phyloP scores from a whole-genome alignment of 1,140 invertebrate species.

The Drosophila trapezifrons region DNA sequence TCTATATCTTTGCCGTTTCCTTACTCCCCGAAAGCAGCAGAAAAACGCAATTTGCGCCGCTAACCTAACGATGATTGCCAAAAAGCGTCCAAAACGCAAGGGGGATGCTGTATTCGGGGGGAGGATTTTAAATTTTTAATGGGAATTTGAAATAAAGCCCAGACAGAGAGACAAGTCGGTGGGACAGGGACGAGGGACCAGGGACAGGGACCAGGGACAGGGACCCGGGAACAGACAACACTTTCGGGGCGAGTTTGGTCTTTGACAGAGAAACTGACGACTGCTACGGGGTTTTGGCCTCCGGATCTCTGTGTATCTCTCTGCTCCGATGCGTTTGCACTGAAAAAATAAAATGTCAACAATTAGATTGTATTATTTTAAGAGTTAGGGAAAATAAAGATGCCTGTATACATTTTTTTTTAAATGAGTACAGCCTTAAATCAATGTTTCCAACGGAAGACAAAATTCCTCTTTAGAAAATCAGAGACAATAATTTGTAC shows the following conservation, averaged over 20 bases:
- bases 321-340: constrained; percentile 21
- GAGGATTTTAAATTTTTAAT: constrained; percentile 79
- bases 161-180: constrained; percentile 36
- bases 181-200: constrained; percentile 29
- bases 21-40: constrained; percentile 20
- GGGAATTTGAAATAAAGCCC: constrained; percentile 75
- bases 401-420: too few species aligned
- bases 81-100: constrained; percentile 35
- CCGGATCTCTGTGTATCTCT: constrained; percentile 9
- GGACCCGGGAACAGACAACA: constrained; percentile 13
- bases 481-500: too few species aligned
- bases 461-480: too few species aligned
- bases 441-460: neutral
- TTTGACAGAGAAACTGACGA: constrained; percentile 52
- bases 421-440: too few species aligned
- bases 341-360: neutral
- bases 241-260: constrained; percentile 47
- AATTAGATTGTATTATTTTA: too few species aligned
- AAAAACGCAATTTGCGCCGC: constrained; percentile 76
- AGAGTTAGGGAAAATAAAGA: too few species aligned
- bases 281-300: constrained; percentile 31
- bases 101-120: constrained; percentile 26
- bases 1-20: constrained; percentile 24
- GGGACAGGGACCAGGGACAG: neutral
- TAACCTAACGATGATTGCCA: constrained; percentile 79